Evolutionary conservation across 1,140 invertebrate genomes (phyloP).

Genomic region (Myzus persicae): DNA sequence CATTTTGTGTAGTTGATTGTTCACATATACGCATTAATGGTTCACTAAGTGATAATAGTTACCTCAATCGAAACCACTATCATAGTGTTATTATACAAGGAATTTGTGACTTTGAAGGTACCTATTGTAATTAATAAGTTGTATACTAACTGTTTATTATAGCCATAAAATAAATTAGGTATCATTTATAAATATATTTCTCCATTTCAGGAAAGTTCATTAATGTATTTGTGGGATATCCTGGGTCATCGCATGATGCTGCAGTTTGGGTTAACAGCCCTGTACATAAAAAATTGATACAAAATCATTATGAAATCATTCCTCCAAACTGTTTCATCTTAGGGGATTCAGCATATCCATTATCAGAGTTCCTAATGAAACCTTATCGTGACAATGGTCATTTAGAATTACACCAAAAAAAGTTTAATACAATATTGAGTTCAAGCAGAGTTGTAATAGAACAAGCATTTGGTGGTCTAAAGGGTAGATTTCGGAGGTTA

Average conservation of each 20-base stretch:
- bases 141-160: no score
- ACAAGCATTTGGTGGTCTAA: not conserved
- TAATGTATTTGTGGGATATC: constrained; percentile 46
- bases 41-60: not conserved
- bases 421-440: constrained; percentile 6
- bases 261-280: constrained; percentile 2
- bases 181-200: not conserved
- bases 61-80: not conserved
- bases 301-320: not conserved
- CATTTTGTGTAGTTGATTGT: not conserved
- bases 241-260: constrained; percentile 33
- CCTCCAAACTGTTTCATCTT: constrained; percentile 9
- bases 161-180: no score
- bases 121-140: no score
- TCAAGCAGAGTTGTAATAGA: not conserved
- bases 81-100: not conserved
- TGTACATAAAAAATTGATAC: not conserved
- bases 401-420: not conserved
- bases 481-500: not conserved
- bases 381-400: constrained; percentile 44
- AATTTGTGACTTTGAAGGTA: not conserved
- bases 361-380: not conserved
- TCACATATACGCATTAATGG: not conserved
- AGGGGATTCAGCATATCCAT: constrained; percentile 13
- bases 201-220: constrained; percentile 21